A percentile compares a stretch with the other conserved stretches of the same genome.
Conservation (phyloP, 2,113 vertebrate species). For the Bubalus kerabau region DNA sequence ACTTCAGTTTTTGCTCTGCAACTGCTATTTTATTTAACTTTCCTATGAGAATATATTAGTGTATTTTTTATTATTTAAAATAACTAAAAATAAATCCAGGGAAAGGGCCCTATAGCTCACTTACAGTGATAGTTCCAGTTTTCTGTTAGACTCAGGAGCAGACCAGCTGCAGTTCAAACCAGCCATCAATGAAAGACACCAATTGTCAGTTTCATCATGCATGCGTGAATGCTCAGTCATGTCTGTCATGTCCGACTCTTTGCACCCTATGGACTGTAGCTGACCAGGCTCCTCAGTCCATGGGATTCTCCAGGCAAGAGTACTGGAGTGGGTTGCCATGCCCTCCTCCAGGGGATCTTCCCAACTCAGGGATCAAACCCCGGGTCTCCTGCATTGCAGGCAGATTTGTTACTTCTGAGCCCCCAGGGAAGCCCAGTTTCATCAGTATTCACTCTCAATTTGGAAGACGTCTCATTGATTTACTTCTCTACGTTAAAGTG, state of each 20-base stretch:
- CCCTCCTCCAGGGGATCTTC: not conserved
- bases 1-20: not conserved
- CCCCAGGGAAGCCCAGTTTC: not conserved
- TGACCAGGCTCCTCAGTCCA: not conserved
- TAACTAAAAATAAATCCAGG: not conserved
- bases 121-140: not conserved
- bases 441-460: not conserved
- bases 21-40: not conserved
- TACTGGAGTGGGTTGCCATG: not conserved
- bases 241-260: not conserved
- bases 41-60: not conserved
- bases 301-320: not conserved
- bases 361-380: not conserved
- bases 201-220: not conserved
- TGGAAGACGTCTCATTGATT: not conserved
- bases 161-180: not conserved
- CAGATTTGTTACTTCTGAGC: not conserved
- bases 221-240: accelerated
- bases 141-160: not conserved
- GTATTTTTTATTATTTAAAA: not conserved
- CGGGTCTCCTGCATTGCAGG: not conserved
- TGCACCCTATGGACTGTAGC: not conserved
- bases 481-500: not conserved
- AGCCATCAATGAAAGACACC: not conserved
- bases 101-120: not conserved